Evolutionary conservation across 1,140 invertebrate species (phyloP).

Genomic region (Conus ventricosus): DNA sequence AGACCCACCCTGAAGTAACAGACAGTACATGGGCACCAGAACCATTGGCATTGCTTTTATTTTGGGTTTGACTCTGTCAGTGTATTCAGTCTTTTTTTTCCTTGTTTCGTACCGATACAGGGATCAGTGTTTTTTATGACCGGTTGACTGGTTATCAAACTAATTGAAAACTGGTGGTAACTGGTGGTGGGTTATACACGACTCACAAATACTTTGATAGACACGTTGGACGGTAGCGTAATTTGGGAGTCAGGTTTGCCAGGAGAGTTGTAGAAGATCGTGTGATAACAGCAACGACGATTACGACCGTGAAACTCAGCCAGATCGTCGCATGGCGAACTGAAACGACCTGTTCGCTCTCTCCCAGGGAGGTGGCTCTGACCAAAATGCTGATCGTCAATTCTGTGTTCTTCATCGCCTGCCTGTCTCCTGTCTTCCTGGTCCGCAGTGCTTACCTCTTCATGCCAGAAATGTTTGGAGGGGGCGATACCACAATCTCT

Average conservation of each 20-base stretch:
- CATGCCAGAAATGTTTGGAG: neutral
- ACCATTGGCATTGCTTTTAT: neutral
- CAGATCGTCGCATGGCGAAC: neutral
- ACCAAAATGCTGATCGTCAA: slow-evolving; percentile 8
- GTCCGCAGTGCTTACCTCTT: neutral
- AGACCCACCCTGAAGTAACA: neutral
- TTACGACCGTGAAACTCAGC: neutral
- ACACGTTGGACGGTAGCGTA: neutral
- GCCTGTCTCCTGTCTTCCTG: neutral
- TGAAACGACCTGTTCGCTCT: neutral
- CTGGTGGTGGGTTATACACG: neutral
- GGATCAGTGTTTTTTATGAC: neutral
- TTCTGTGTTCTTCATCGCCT: neutral
- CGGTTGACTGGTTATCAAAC: neutral
- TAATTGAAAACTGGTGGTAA: neutral
- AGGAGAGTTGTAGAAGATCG: too few relatives aligned
- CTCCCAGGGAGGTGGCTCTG: neutral
- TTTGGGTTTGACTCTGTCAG: neutral
- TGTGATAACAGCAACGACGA: neutral
- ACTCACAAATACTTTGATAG: neutral
- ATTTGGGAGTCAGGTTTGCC: neutral
- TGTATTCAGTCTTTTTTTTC: neutral
- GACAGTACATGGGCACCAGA: neutral
- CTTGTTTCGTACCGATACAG: neutral
- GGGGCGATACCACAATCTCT: slow-evolving; percentile 2